phyloP scores from a whole-genome alignment of 1,140 invertebrate genomes.

The Conus betulinus region DNA sequence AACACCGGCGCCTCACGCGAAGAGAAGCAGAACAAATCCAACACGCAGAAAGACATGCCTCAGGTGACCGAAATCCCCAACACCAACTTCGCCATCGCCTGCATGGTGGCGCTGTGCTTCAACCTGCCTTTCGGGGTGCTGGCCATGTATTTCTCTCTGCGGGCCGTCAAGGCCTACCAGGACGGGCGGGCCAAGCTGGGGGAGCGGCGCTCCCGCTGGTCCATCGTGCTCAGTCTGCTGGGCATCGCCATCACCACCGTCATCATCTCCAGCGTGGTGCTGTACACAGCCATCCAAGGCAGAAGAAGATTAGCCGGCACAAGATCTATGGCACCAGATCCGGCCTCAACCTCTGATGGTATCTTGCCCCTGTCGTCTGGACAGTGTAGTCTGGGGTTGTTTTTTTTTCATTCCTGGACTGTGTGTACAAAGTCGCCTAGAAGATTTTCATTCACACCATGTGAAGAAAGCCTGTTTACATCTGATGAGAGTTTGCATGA shows the following conservation, averaged over 20 bases:
- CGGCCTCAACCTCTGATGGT: constrained; percentile 21
- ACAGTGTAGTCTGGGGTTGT: no score
- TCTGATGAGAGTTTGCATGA: no score
- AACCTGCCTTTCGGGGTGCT: constrained; percentile 45
- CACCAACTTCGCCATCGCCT: constrained; percentile 47
- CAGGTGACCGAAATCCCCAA: constrained; percentile 38
- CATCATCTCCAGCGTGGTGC: constrained; percentile 35
- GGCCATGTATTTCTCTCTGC: constrained; percentile 46
- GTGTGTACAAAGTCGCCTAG: no score
- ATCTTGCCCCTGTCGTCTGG: neutral
- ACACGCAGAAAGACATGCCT: neutral
- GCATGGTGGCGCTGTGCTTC: constrained; percentile 47
- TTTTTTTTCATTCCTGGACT: neutral
- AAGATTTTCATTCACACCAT: no score
- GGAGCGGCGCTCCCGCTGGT: constrained; percentile 17
- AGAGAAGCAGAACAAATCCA: neutral
- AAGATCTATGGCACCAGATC: neutral
- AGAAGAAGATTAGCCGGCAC: constrained; percentile 20
- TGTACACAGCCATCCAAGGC: constrained; percentile 17
- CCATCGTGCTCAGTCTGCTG: constrained; percentile 34
- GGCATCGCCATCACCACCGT: constrained; percentile 35
- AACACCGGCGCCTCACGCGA: neutral
- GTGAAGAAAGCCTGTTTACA: no score
- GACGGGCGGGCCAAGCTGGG: constrained; percentile 28
- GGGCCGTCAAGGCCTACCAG: constrained; percentile 44